Conservation (phyloP, 2,113 vertebrate species). For the Heterotis niloticus region DNA sequence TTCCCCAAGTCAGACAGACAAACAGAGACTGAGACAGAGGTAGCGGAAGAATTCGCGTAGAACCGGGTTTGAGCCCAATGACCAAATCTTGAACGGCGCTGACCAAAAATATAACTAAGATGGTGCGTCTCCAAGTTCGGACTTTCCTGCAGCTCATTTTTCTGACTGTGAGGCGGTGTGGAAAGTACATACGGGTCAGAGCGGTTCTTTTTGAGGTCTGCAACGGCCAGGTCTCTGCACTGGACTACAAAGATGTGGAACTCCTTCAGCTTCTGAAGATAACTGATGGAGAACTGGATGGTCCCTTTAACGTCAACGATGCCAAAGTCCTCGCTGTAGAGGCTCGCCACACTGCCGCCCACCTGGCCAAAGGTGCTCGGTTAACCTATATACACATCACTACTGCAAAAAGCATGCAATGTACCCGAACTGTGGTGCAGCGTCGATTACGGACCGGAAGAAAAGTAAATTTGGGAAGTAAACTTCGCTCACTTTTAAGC, state of each 20-base stretch:
- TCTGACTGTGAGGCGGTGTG: too few relatives aligned
- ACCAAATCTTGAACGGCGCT: too few relatives aligned
- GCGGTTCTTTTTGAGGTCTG: constrained; percentile 77
- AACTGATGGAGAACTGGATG: constrained; percentile 85
- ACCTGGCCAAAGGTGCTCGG: constrained; percentile 61
- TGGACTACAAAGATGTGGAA: constrained; percentile 86
- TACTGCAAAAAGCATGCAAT: neutral
- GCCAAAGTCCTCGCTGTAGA: constrained; percentile 74
- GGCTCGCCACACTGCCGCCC: constrained; percentile 79
- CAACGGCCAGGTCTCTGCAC: constrained; percentile 79
- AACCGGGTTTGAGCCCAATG: too few relatives aligned
- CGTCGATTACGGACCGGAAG: too few relatives aligned
- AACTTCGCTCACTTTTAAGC: too few relatives aligned
- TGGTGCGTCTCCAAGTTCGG: neutral
- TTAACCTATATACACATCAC: neutral
- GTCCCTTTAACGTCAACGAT: constrained; percentile 79
- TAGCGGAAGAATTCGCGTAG: too few relatives aligned
- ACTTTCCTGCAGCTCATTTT: too few relatives aligned
- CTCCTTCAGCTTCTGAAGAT: constrained; percentile 80
- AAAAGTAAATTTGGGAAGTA: too few relatives aligned
- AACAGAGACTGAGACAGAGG: too few relatives aligned
- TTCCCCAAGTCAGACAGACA: too few relatives aligned
- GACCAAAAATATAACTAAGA: too few relatives aligned
- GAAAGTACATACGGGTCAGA: constrained; percentile 82
- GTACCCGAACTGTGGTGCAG: neutral